Percentiles rank a stretch among this genome's conserved stretches.
Evolutionary conservation across 2,888 invertebrate genomes (phyloP).

Genomic region (Campoplex capitator): DNA sequence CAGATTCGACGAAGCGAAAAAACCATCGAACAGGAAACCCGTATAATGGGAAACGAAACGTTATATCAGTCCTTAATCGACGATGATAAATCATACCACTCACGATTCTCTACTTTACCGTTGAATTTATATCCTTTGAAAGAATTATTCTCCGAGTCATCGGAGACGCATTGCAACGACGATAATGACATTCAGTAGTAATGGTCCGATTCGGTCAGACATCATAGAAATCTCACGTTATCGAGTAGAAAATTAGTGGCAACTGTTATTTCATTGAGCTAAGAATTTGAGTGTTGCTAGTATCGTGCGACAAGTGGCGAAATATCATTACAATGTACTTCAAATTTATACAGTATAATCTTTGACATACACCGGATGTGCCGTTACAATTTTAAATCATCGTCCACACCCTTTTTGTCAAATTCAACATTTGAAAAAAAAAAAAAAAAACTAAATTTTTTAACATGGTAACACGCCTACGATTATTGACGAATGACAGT

Average conservation of each 20-base stretch:
- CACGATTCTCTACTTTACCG: background rate
- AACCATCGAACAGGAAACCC: constrained; percentile 24
- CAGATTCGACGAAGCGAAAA: constrained; percentile 36
- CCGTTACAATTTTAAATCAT: too few species aligned
- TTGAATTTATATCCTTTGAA: background rate
- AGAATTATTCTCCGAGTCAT: background rate
- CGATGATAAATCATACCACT: constrained; percentile 50
- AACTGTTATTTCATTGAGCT: background rate
- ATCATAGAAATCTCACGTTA: background rate
- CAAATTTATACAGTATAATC: too few species aligned
- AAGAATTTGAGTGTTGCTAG: background rate
- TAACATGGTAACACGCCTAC: too few species aligned
- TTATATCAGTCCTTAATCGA: constrained; percentile 55
- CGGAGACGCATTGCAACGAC: background rate
- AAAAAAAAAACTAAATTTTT: too few species aligned
- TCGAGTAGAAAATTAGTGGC: background rate
- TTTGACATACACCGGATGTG: too few species aligned
- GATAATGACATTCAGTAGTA: constrained; percentile 22
- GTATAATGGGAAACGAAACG: constrained; percentile 23
- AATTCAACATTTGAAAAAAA: too few species aligned
- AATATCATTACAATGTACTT: too few species aligned
- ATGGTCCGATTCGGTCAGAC: constrained; percentile 29
- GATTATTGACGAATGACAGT: too few species aligned
- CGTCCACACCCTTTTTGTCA: too few species aligned
- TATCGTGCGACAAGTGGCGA: background rate